Base-by-base conservation (phyloP, 2,113 vertebrate species). In the Sturnus vulgaris region DNA sequence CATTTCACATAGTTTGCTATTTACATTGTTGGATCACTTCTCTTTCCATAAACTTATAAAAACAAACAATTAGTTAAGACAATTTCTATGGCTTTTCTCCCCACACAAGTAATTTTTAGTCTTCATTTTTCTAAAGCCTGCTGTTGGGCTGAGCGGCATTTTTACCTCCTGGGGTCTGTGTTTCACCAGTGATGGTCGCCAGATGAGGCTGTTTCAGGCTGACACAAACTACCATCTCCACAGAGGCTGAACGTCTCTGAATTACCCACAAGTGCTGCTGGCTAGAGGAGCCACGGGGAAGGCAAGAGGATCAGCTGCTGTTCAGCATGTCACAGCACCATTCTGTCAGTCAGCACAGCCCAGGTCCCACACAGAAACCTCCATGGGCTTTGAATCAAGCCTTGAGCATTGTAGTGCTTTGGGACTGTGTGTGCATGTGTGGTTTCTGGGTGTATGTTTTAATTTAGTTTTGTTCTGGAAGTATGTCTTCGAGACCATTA, bases 371-470 rank as follows among this genome's bases (percentile, higher is more conserved):
- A 60, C 46, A 31, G 25, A 91, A 91, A 44, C 35, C 47, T 73
- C 73, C 63, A 50, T 1, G 46, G 81, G 59, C 68, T 93, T 91
- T 77, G 24, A 87, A 79, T 68, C 22, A 39, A 63, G 50, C 72
- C 86, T 66, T 76, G 59, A 75, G 63, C 3, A 0, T 55, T 82
- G 30, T 1, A 83, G 49, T 8, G 28, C 49, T 75, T 40, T 10
- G 39, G 53, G 71, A 50, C 39, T 64, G 11, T 18, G n/a, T 64
- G 53, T 77, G 78, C 55, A 8, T 57, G 63, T 77, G 80, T 90
- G 94, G 94, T 92, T 96, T 95, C 88, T 94, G 76, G 82, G 80
- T 82, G 52, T 55, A 70, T 88, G 76, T 78, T 95, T 96, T 86
- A 65, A 83, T 92, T 95, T 75, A 81, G 47, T 92, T 95, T 94